A percentile compares a stretch with the other conserved stretches of the same genome.
These are phyloP conservation scores for Helicolenus hilgendorfi DNA, from an alignment of 2,797 vertebrate species.

Conservation along the genomic window DNA sequence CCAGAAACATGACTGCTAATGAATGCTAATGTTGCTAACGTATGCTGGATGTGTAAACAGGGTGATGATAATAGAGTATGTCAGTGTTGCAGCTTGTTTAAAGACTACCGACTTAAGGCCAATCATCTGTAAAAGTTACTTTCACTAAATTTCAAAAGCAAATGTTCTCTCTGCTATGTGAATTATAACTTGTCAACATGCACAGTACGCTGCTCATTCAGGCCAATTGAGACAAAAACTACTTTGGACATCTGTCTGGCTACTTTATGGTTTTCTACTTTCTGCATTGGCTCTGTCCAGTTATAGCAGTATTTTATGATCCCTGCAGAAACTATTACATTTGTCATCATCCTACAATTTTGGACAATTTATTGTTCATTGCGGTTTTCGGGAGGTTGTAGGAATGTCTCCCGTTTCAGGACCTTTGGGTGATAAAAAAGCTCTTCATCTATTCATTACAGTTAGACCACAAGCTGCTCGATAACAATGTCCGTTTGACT, in stretches of 20 bases:
- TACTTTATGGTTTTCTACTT: slow-evolving; percentile 23
- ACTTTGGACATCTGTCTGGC: slow-evolving; percentile 30
- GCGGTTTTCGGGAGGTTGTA: not conserved
- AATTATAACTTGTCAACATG: slow-evolving; percentile 10
- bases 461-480: not conserved
- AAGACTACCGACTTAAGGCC: not conserved
- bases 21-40: not conserved
- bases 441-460: slow-evolving; percentile 42
- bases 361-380: slow-evolving; percentile 30
- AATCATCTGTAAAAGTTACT: not conserved
- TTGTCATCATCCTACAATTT: slow-evolving; percentile 9
- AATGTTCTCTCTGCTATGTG: slow-evolving; percentile 3
- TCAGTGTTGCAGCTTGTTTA: not conserved
- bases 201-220: slow-evolving; percentile 5
- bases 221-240: slow-evolving; percentile 21
- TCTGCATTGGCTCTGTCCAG: not conserved
- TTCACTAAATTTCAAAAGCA: not conserved
- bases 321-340: slow-evolving; percentile 43
- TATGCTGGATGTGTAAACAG: not conserved
- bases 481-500: slow-evolving; percentile 15
- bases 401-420: not conserved
- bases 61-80: not conserved
- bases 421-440: slow-evolving; percentile 23
- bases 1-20: not conserved
- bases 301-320: not conserved